Conservation (phyloP, 1,140 invertebrate genomes). For the Caenorhabditis tropicalis region DNA sequence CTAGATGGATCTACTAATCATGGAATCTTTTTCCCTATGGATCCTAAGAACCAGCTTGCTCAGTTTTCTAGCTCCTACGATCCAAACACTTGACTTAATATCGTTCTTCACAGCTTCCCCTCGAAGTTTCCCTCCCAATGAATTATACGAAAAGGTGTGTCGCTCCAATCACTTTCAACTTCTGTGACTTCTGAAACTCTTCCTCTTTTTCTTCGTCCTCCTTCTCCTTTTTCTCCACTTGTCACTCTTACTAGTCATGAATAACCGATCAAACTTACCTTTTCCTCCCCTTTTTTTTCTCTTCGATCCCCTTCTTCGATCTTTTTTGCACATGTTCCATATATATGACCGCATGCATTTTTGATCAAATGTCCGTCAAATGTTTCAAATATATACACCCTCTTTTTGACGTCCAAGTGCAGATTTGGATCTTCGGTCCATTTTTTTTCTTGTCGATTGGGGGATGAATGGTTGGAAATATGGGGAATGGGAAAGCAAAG, state of each 20-base stretch:
- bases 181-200: not conserved
- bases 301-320: not conserved
- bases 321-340: not conserved
- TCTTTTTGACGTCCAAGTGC: too few species aligned
- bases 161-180: not conserved
- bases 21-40: too few species aligned
- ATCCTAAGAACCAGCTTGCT: too few species aligned
- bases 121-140: too few species aligned
- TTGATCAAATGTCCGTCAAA: not conserved
- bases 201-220: not conserved
- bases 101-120: too few species aligned
- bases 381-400: not conserved
- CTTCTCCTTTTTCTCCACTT: not conserved
- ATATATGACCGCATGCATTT: constrained; percentile 44
- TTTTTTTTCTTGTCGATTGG: not conserved
- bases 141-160: too few species aligned
- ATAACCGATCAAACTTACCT: constrained; percentile 27
- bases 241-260: constrained; percentile 31
- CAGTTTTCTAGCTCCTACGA: too few species aligned
- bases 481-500: not conserved
- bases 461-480: not conserved
- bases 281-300: not conserved
- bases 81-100: too few species aligned
- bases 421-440: not conserved
- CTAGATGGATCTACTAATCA: too few species aligned